Conservation (phyloP, 2,113 vertebrate genomes). For the Apus apus region DNA sequence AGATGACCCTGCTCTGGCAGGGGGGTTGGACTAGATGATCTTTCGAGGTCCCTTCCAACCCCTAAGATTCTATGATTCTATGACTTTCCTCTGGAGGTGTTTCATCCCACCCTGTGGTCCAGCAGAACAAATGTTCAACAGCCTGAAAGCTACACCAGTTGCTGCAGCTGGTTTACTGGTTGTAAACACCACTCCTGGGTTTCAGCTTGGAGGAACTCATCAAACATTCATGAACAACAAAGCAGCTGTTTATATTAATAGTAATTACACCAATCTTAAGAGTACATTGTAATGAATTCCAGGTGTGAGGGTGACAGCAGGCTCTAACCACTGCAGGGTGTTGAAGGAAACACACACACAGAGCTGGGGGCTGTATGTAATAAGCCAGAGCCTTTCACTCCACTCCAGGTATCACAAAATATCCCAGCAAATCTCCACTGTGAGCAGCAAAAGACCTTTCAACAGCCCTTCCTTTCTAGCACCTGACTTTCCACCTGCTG, state of each 20-base stretch:
- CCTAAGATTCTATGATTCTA: no score
- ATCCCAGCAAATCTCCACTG: background rate
- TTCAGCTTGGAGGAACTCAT: background rate
- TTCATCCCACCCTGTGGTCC: background rate
- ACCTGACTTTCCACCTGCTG: background rate
- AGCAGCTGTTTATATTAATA: background rate
- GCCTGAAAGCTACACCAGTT: background rate
- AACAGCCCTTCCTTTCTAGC: background rate
- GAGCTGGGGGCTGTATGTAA: background rate
- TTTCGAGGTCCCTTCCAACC: no score
- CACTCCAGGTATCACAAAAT: background rate
- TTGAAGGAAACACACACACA: background rate
- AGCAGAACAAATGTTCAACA: background rate
- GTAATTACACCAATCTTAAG: background rate
- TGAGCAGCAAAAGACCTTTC: background rate
- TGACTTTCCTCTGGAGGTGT: background rate
- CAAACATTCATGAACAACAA: background rate
- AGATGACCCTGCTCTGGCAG: no score
- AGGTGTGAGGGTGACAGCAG: background rate
- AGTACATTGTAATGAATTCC: background rate
- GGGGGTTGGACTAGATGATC: no score
- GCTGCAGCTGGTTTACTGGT: background rate
- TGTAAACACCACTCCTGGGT: background rate
- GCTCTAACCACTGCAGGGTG: background rate
- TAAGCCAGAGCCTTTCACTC: background rate